Percentiles rank a stretch among this genome's conserved stretches.
phyloP scores from a whole-genome alignment of 1,140 invertebrate species.

The Megathymus violae region DNA sequence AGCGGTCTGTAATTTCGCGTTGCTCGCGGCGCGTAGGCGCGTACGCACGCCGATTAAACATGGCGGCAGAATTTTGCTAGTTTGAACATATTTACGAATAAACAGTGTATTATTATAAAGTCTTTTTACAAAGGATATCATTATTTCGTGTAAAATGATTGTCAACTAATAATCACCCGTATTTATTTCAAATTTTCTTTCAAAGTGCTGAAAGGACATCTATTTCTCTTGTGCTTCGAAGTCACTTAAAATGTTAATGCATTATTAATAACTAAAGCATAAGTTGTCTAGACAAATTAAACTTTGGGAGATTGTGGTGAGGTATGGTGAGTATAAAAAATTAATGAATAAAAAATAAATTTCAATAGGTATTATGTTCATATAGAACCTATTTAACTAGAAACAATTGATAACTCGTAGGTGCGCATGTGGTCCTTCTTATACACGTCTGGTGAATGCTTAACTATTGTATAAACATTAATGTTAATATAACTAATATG shows the following conservation, averaged over 20 bases:
- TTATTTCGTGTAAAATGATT: constrained; percentile 15
- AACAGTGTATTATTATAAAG: constrained; percentile 11
- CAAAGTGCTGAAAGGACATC: constrained; percentile 10
- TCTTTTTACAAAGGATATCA: background rate
- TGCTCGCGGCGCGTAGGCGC: constrained; percentile 77
- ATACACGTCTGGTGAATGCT: no score
- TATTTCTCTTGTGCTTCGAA: constrained; percentile 2
- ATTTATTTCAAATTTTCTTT: background rate
- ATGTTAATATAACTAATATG: no score
- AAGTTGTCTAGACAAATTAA: background rate
- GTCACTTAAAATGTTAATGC: background rate
- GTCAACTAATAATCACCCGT: background rate
- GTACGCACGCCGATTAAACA: constrained; percentile 72
- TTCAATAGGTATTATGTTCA: no score
- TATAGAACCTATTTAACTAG: no score
- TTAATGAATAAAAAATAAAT: no score
- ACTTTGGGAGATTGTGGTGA: background rate
- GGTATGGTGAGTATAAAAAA: background rate
- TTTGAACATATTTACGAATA: constrained; percentile 13
- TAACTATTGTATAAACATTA: no score
- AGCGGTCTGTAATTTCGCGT: constrained; percentile 79
- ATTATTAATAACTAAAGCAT: background rate
- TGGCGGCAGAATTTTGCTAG: constrained; percentile 55
- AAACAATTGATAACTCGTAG: no score
- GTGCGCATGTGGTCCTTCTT: no score